Evolutionary conservation across 2,888 invertebrate genomes (phyloP).

Genomic region (Xanthia icteritia): DNA sequence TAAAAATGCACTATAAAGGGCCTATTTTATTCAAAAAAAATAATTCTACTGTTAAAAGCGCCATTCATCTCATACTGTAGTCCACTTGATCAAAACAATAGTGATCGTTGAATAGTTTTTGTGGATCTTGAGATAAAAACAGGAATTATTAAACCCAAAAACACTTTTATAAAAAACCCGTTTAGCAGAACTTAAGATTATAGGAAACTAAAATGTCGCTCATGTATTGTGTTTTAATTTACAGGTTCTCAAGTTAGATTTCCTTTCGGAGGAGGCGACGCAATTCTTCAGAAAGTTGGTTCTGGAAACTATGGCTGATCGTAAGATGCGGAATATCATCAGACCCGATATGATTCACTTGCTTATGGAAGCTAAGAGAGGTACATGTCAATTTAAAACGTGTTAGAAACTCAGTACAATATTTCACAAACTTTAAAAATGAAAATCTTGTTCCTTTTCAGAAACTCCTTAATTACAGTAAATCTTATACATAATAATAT

Average conservation of each 20-base stretch:
- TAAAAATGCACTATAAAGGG: too few species aligned
- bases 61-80: neutral
- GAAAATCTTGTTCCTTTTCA: neutral
- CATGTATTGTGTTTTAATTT: conserved; percentile 24
- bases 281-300: conserved; percentile 80
- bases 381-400: conserved; percentile 52
- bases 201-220: neutral
- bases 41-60: too few species aligned
- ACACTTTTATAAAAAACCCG: too few species aligned
- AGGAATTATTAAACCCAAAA: neutral
- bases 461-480: neutral
- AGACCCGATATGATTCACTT: conserved; percentile 90
- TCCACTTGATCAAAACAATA: neutral
- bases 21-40: too few species aligned
- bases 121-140: neutral
- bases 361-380: conserved; percentile 89
- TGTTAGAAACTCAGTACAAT: neutral
- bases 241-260: conserved; percentile 67
- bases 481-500: neutral
- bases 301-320: conserved; percentile 79
- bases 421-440: neutral
- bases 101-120: neutral
- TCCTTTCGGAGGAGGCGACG: conserved; percentile 67
- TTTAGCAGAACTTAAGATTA: neutral
- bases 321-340: conserved; percentile 79